phyloP scores from a whole-genome alignment of 2,888 invertebrate species.

The Prosopocoilus inquinatus region DNA sequence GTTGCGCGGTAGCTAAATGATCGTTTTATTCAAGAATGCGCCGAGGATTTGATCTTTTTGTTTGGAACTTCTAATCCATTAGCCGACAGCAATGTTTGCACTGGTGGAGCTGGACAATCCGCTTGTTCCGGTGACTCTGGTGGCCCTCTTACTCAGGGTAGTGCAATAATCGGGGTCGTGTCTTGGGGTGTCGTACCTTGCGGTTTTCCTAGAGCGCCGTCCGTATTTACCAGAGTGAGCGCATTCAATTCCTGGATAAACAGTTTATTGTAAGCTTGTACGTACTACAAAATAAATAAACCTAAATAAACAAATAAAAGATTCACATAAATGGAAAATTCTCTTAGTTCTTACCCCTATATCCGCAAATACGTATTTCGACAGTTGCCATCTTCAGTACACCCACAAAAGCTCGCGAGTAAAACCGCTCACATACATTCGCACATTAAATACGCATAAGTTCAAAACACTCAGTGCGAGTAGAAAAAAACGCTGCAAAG shows the following conservation, averaged over 20 bases:
- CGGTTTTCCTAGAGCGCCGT: slow-evolving; percentile 53
- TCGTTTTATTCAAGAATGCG: slow-evolving; percentile 46
- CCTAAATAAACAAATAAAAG: too few species aligned
- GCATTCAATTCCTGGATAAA: slow-evolving; percentile 52
- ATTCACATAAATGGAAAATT: too few species aligned
- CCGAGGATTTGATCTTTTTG: slow-evolving; percentile 44
- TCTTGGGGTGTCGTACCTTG: slow-evolving; percentile 58
- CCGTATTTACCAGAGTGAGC: slow-evolving; percentile 55
- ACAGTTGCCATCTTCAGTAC: too few species aligned
- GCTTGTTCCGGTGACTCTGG: slow-evolving; percentile 59
- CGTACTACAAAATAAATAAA: too few species aligned
- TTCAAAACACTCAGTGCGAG: too few species aligned
- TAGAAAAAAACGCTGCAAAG: too few species aligned
- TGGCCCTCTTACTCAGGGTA: slow-evolving; percentile 52
- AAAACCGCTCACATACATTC: too few species aligned
- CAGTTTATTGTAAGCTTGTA: neutral
- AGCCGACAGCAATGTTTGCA: slow-evolving; percentile 53
- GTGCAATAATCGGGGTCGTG: slow-evolving; percentile 51
- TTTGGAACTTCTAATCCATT: slow-evolving; percentile 47
- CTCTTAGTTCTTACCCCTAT: too few species aligned
- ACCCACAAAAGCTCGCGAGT: too few species aligned
- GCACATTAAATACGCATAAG: too few species aligned
- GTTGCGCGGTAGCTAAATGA: slow-evolving; percentile 11
- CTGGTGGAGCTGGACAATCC: slow-evolving; percentile 49
- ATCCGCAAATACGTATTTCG: too few species aligned